phyloP scores from a whole-genome alignment of 2,888 invertebrate genomes.

The Leptinotarsa tumamoca region DNA sequence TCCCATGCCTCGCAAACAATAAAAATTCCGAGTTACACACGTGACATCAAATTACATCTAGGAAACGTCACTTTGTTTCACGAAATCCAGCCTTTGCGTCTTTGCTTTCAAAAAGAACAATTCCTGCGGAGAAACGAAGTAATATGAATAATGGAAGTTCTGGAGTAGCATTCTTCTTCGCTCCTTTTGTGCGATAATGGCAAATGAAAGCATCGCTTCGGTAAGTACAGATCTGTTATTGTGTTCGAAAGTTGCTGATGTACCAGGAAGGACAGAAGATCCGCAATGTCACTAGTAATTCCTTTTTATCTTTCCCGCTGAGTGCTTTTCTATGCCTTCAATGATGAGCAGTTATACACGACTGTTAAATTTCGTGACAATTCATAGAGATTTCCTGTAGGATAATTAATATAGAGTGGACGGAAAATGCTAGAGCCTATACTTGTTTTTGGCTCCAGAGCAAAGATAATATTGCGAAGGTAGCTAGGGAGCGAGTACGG shows the following conservation, averaged over 20 bases:
- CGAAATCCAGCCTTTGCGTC: slow-evolving; percentile 6
- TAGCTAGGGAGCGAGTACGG: too few species aligned
- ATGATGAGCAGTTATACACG: too few species aligned
- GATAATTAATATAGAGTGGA: too few species aligned
- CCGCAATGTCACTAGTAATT: not conserved
- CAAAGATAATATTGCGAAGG: too few species aligned
- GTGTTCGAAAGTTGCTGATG: not conserved
- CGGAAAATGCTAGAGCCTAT: too few species aligned
- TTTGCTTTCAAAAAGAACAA: slow-evolving; percentile 8
- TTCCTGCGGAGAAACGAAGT: slow-evolving; percentile 8
- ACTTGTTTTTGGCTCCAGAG: too few species aligned
- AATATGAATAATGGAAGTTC: slow-evolving; percentile 17
- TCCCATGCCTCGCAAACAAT: not conserved
- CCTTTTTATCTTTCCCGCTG: not conserved
- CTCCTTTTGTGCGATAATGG: slow-evolving; percentile 12
- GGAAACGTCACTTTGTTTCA: slow-evolving; percentile 1
- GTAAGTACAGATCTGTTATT: not conserved
- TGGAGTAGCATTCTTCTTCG: not conserved
- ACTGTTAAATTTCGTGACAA: too few species aligned
- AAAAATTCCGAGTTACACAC: not conserved
- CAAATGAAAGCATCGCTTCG: slow-evolving; percentile 17
- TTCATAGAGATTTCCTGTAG: too few species aligned
- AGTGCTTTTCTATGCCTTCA: not conserved
- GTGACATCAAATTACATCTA: slow-evolving; percentile 4
- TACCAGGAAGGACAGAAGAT: not conserved